Evolutionary conservation across 1,140 invertebrate species (phyloP).

Genomic region (Drosophila tani): DNA sequence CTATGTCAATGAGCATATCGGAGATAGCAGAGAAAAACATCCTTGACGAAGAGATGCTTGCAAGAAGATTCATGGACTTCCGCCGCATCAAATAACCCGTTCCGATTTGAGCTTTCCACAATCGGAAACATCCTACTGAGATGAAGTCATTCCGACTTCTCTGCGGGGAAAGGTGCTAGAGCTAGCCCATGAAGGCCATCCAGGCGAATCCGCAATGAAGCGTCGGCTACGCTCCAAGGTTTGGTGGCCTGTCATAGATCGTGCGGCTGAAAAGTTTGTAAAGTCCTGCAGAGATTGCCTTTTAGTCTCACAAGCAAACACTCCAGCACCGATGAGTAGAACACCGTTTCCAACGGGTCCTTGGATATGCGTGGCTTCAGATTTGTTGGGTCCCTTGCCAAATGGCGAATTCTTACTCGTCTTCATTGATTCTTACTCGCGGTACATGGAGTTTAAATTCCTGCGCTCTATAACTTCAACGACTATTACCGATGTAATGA

Average conservation of each 20-base stretch:
- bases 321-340: slow-evolving; percentile 5
- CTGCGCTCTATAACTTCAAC: slow-evolving; percentile 12
- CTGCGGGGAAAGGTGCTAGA: slow-evolving; percentile 7
- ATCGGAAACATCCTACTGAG: slow-evolving; percentile 4
- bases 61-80: slow-evolving; percentile 22
- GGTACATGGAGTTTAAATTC: slow-evolving; percentile 28
- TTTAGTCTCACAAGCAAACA: background rate
- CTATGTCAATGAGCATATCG: slow-evolving; percentile 28
- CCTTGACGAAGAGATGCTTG: slow-evolving; percentile 30
- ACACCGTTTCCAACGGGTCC: slow-evolving; percentile 19
- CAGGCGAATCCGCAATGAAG: slow-evolving; percentile 15
- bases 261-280: slow-evolving; percentile 18
- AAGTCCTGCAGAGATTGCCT: slow-evolving; percentile 12
- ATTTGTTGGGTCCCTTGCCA: slow-evolving; percentile 23
- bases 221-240: slow-evolving; percentile 16
- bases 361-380: slow-evolving; percentile 26
- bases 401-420: slow-evolving; percentile 14
- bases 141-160: slow-evolving; percentile 8
- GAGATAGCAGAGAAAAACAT: slow-evolving; percentile 35
- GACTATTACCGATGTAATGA: slow-evolving; percentile 20
- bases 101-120: slow-evolving; percentile 18
- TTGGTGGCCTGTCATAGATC: slow-evolving; percentile 23
- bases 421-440: slow-evolving; percentile 21
- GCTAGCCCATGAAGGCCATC: slow-evolving; percentile 5
- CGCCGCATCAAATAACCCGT: slow-evolving; percentile 18